Base-by-base conservation (phyloP, 2,113 vertebrate genomes). In the Motacilla alba region DNA sequence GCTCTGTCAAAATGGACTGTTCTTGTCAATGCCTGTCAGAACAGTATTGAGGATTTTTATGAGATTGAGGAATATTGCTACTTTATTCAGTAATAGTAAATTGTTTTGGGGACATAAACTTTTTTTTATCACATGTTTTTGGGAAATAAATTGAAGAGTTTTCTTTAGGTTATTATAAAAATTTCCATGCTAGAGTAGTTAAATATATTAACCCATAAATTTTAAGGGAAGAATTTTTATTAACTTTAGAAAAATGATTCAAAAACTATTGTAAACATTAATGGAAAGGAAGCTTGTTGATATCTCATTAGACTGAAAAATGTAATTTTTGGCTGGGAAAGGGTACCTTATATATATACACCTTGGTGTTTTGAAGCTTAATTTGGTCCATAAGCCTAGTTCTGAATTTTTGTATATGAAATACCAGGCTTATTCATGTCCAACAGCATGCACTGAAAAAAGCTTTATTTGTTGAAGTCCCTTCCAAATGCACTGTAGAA, bases 391-490 rank as follows among this genome's bases (percentile, higher is more conserved):
- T 31, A 83, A 87, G 24, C 22, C 46, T 82, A 33, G 31, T 62
- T 90, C n/a, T 87, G 60, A 59, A 70, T 88, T 86, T 63, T 69
- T 8, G 63, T 80, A 22, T 83, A 60, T 35, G 82, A 67, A 89
- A 74, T 68, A 91, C 64, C 39, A 89, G n/a, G 18, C 21, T 81
- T 86, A 72, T 89, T 96, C 35, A 59, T 31, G 26, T 92, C 84
- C 86, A 83, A 86, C 47, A 69, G 46, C 47, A 62, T 68, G 80
- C 73, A 74, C 37, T 86, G 63, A 69, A 73, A 86, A 96, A 60
- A 52, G 44, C 62, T 96, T 84, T 77, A 74, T 80, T 86, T 89
- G 50, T 87, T 86, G 93, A 92, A 79, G 41, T 88, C 53, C 35
- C 41, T 79, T 94, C n/a, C 31, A 87, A 83, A 91, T 58, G 17